Base-by-base conservation (phyloP, 1,140 invertebrate species). In the Arctopsyche grandis region DNA sequence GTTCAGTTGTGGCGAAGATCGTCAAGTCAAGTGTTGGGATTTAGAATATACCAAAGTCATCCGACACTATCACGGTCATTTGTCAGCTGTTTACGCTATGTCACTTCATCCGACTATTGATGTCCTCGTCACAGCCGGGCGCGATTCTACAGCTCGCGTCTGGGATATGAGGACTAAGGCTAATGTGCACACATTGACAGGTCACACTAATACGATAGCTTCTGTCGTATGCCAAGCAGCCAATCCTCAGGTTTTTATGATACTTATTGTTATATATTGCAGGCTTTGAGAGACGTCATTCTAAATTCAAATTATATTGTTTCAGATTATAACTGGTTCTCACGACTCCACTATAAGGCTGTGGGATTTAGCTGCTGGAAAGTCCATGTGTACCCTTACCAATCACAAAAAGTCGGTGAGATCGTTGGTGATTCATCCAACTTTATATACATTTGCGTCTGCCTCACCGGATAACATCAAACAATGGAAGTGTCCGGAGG, bases 21-120 rank as follows among this genome's bases (percentile, higher is more conserved):
- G 99, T 84, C 97, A 99, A 89, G 98, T 99, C 0, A 99, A 99
- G 90, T 99, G 98, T 86, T 99, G 98, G 98, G 98, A 99, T 89
- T 90, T 99, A 10, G 98, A 99, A 87, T 98, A 99, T 82, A 99
- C 99, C 86, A 99, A 99, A 91, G 97, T 98, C 5, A 98, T 99
- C 80, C 90, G 99, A 9, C 98, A 99, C 87, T 99, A 99, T 88
- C 99, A 99, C 89, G 99, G 98, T 0, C 98, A 99, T 89, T 89
- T 99, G 60, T 99, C 97, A 82, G 98, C 98, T 0, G 96, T 99
- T 22, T 99, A 99, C 89, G 93, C 94, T 0, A 88, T 99, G 81
- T 93, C 96, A 12, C 88, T 99, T 19, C 99, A 99, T 90, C 98
- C 99, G 5, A 96, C 93, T 4, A 94, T 99, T 77, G 98, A 99